Conservation (phyloP, 2,888 invertebrate species). For the Coremacera marginata region DNA sequence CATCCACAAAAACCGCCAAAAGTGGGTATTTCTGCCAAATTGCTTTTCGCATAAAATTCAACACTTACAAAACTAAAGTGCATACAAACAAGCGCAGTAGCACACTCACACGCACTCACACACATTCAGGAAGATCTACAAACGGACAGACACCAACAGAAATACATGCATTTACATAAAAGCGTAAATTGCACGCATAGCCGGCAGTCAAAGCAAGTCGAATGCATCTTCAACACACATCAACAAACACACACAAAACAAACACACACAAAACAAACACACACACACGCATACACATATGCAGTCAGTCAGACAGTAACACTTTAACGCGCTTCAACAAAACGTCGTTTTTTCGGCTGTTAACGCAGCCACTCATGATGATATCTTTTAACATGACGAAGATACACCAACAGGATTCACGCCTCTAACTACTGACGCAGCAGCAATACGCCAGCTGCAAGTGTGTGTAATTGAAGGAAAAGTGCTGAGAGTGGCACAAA, state of each 20-base stretch:
- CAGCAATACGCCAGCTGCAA: background rate
- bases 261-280: background rate
- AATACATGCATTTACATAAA: constrained; percentile 63
- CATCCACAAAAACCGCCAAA: background rate
- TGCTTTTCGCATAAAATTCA: constrained; percentile 32
- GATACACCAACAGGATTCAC: background rate
- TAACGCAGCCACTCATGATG: constrained; percentile 26
- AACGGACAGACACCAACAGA: background rate
- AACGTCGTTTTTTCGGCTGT: constrained; percentile 31
- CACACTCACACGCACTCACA: background rate
- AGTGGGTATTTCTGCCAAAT: constrained; percentile 22
- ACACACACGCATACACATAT: background rate
- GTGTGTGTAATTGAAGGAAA: constrained; percentile 51
- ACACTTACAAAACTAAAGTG: constrained; percentile 19
- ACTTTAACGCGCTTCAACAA: constrained; percentile 21
- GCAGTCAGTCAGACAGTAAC: background rate
- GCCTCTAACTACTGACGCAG: background rate
- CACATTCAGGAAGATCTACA: background rate
- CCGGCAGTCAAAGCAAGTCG: constrained; percentile 12
- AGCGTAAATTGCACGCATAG: constrained; percentile 48
- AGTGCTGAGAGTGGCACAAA: constrained; percentile 33
- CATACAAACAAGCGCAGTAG: background rate
- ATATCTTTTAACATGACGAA: background rate
- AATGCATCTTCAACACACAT: background rate
- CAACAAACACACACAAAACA: background rate